Evolutionary conservation across 2,888 invertebrate genomes (phyloP), one percentile per base, ranked within the genome.

Genomic region (Leptarthrus brevirostris): DNA sequence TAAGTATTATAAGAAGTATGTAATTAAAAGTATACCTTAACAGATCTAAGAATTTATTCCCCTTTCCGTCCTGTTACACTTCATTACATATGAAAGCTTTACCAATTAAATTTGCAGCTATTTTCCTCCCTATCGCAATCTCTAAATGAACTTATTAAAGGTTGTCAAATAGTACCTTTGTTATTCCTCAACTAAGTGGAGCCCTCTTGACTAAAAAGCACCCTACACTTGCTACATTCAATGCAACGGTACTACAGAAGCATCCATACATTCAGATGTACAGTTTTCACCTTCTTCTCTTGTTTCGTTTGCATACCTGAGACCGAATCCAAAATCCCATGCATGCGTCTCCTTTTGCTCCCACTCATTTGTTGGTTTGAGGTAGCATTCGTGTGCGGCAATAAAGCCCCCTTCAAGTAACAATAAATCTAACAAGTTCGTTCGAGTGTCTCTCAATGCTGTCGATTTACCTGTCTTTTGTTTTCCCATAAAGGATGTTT

Each of bases 81-180:
- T 3, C 40, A 8, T 40, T 40, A 58, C 14, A 58, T 58, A 36
- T 20, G 36, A 58, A 34, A 36, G 34, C 36, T 36, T 36, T 18
- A 16, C 18, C 18, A 34, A 36, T 30, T 56, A 36, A 36, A 26
- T 16, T n/a, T 58, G 36, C 58, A 18, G 18, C 58, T 18, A 26
- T 58, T 58, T 66, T 16, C 47, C 16, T 44, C n/a, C n/a, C 47
- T 26, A 18, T 20, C 12, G 47, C 64, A 44, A 47, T 24, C 24
- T 47, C 64, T 66, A 66, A 66, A 66, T 66, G 47, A 66, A 66
- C 64, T 66, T 47, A 47, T 66, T 66, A 66, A 66, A 47, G 64
- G 47, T 66, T 66, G 44, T 36, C 44, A 36, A 24, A 66, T 66
- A 66, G 34, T 12, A 18, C 64, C 64, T 66, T 47, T 47, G 12